Evolutionary conservation across 1,140 invertebrate genomes (phyloP).

Genomic region (Bombus polaris): DNA sequence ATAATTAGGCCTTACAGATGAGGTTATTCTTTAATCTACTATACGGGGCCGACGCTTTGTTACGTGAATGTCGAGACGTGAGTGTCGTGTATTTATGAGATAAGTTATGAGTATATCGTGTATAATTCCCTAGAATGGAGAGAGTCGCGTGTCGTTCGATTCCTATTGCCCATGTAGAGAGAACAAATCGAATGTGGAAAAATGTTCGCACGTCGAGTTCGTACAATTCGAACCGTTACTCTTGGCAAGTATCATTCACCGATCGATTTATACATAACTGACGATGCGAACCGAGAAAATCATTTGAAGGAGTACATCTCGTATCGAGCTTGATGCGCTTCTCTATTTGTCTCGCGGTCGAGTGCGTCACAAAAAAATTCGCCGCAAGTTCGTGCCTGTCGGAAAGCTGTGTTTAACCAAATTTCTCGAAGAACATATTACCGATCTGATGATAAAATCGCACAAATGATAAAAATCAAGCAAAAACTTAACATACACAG

Average conservation of each 20-base stretch:
- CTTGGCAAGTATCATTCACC: background rate
- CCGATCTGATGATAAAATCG: background rate
- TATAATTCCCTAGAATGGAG: background rate
- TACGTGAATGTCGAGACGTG: slow-evolving; percentile 55
- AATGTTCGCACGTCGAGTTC: slow-evolving; percentile 3
- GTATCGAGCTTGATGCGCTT: background rate
- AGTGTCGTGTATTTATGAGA: slow-evolving; percentile 46
- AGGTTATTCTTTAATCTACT: slow-evolving; percentile 49
- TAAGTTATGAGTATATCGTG: slow-evolving; percentile 30
- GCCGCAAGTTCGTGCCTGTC: background rate
- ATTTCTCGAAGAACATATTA: background rate
- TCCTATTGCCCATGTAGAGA: slow-evolving; percentile 45
- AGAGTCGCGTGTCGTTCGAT: slow-evolving; percentile 20
- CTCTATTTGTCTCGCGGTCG: background rate
- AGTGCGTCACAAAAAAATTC: background rate
- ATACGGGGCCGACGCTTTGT: slow-evolving; percentile 48
- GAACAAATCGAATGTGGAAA: slow-evolving; percentile 29
- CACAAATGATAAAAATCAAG: background rate
- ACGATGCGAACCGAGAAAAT: background rate
- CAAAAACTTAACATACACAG: background rate
- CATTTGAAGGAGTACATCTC: background rate
- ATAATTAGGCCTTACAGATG: slow-evolving; percentile 40
- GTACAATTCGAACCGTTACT: background rate
- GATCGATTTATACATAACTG: background rate
- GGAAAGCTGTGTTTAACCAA: background rate